Conservation (phyloP, 1,140 invertebrate genomes). For the Panulirus ornatus region DNA sequence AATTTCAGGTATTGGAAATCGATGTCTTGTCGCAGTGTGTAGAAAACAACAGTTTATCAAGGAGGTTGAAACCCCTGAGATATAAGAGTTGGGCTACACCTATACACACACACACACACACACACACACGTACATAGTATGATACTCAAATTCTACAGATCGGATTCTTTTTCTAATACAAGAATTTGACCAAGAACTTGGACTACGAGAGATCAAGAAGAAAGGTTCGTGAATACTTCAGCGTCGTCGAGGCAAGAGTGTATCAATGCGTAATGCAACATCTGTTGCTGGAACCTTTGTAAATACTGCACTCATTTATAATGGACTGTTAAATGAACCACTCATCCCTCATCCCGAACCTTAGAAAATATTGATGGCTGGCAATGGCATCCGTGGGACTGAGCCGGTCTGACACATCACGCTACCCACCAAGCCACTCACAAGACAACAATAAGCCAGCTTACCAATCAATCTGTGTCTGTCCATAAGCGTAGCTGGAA, state of each 20-base stretch:
- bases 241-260: neutral
- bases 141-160: too few relatives aligned
- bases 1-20: constrained; percentile 21
- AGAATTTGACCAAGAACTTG: too few relatives aligned
- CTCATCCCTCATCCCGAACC: constrained; percentile 6
- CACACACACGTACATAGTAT: too few relatives aligned
- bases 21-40: neutral
- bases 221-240: neutral
- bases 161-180: too few relatives aligned
- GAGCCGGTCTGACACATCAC: neutral
- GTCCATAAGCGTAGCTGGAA: too few relatives aligned
- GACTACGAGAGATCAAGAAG: too few relatives aligned
- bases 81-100: too few relatives aligned
- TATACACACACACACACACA: too few relatives aligned
- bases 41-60: constrained; percentile 14
- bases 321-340: constrained; percentile 30
- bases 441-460: neutral
- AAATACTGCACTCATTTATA: constrained; percentile 44
- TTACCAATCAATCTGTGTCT: too few relatives aligned
- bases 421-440: neutral
- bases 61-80: neutral
- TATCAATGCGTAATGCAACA: constrained; percentile 36
- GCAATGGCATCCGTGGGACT: constrained; percentile 5
- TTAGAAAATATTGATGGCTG: constrained; percentile 30
- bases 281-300: constrained; percentile 17